phyloP scores from a whole-genome alignment of 2,113 vertebrate genomes.

The Vulpes vulpes region DNA sequence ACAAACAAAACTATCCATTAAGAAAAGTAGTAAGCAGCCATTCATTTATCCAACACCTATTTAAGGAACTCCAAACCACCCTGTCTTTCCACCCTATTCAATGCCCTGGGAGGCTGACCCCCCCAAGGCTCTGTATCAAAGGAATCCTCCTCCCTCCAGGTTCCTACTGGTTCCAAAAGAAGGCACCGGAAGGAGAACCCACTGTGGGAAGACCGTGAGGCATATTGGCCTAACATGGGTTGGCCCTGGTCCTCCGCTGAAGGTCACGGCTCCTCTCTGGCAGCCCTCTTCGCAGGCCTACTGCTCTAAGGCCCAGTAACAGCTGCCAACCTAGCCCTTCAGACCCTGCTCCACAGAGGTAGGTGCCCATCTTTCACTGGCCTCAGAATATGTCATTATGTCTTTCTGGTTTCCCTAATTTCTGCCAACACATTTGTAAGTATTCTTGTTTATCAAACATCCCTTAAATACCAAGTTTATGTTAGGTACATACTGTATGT shows the following conservation, averaged over 20 bases:
- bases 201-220: background rate
- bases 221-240: background rate
- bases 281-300: background rate
- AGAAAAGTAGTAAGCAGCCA: background rate
- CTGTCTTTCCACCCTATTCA: background rate
- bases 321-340: background rate
- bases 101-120: background rate
- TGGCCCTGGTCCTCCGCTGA: background rate
- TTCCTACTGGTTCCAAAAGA: background rate
- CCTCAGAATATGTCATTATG: background rate
- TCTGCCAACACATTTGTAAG: constrained; percentile 32
- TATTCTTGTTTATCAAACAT: constrained; percentile 6
- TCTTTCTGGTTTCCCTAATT: background rate
- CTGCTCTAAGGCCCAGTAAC: background rate
- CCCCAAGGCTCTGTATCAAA: background rate
- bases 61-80: background rate
- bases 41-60: background rate
- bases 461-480: background rate
- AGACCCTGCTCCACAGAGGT: background rate
- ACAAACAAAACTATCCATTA: background rate
- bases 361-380: background rate
- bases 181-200: background rate
- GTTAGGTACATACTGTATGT: background rate
- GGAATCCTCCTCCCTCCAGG: background rate
- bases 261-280: background rate